Conservation (phyloP, 2,888 invertebrate genomes). For the Hyalella azteca region DNA sequence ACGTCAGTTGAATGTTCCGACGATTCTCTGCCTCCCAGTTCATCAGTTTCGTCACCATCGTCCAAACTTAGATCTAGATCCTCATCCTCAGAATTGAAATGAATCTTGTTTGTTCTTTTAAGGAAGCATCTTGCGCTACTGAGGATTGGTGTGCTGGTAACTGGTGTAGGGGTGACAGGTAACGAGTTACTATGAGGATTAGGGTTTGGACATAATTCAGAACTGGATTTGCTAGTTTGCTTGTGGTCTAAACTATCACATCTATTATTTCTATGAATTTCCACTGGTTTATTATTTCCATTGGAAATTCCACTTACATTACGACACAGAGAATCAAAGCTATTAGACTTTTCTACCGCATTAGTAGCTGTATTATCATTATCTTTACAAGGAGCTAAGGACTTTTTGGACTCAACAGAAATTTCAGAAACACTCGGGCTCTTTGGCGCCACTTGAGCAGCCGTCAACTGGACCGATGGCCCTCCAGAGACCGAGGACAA, state of each 20-base stretch:
- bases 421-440: neutral
- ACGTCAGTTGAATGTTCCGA: constrained; percentile 50
- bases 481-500: neutral
- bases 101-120: constrained; percentile 46
- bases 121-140: constrained; percentile 51
- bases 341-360: constrained; percentile 33
- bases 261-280: neutral
- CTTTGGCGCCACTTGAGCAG: neutral
- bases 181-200: neutral
- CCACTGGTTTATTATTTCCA: no score
- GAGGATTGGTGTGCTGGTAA: constrained; percentile 47
- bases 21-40: constrained; percentile 43
- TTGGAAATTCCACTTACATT: constrained; percentile 14
- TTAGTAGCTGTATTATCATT: neutral
- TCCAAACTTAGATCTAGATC: constrained; percentile 54
- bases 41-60: constrained; percentile 49
- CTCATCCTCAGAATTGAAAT: constrained; percentile 52
- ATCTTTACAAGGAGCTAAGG: neutral
- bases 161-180: constrained; percentile 41
- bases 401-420: neutral
- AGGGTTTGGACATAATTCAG: neutral
- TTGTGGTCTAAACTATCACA: constrained; percentile 14
- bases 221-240: neutral
- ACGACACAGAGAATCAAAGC: constrained; percentile 32
- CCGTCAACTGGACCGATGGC: neutral